Evolutionary conservation across 2,797 vertebrate genomes (phyloP).

Genomic region (Hydrophis major): DNA sequence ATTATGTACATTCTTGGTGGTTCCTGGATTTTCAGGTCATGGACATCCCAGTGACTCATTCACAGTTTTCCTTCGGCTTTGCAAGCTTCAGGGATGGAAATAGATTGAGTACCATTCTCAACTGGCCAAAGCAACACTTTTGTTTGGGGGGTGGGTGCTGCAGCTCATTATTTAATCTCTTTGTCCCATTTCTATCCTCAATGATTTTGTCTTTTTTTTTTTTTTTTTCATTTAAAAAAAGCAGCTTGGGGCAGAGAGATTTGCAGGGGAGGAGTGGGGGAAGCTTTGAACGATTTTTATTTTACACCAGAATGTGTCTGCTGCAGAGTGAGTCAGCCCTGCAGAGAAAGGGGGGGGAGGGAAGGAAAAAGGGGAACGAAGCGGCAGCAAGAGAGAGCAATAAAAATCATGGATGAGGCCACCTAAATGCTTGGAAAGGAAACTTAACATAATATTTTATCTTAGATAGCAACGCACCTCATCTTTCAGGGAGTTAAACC

Average conservation of each 20-base stretch:
- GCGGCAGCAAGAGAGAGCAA: constrained; percentile 23
- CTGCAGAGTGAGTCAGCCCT: constrained; percentile 64
- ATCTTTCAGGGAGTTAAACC: not conserved
- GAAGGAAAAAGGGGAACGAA: not conserved
- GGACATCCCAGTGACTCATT: not conserved
- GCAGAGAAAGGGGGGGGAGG: constrained; percentile 7
- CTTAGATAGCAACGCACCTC: not conserved
- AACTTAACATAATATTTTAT: not conserved
- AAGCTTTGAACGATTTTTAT: not conserved
- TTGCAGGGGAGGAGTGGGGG: not conserved
- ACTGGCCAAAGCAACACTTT: not conserved
- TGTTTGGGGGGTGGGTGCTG: accelerated
- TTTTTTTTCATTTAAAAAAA: not conserved
- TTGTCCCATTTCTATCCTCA: not conserved
- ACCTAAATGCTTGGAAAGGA: not conserved
- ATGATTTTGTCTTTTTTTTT: not conserved
- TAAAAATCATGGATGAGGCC: accelerated
- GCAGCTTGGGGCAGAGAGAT: not conserved
- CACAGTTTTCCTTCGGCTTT: not conserved
- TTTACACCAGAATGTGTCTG: not conserved
- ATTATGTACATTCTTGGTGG: constrained; percentile 20
- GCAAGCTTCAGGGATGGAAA: not conserved
- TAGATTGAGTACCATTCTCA: not conserved
- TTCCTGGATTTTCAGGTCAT: not conserved
- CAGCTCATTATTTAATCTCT: not conserved